Conservation (phyloP, 1,140 invertebrate species). For the Zaprionus camerounensis region DNA sequence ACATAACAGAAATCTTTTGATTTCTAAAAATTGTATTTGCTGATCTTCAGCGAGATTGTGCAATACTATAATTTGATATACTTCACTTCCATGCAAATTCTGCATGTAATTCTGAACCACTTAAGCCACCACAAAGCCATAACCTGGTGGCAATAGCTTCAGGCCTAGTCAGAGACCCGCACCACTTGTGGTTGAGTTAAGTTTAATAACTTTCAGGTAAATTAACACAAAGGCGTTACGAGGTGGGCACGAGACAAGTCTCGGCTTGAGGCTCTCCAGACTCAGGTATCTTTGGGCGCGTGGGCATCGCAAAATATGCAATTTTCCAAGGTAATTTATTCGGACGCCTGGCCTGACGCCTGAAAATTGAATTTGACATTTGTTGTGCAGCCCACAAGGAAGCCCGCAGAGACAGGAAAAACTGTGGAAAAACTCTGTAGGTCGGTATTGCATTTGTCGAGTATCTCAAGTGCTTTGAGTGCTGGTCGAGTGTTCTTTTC, state of each 20-base stretch:
- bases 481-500: background rate
- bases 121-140: conserved; percentile 2
- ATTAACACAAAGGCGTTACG: conserved; percentile 59
- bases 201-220: conserved; percentile 41
- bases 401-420: conserved; percentile 38
- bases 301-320: conserved; percentile 68
- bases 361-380: conserved; percentile 75
- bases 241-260: conserved; percentile 47
- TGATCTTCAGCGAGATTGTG: background rate
- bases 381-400: conserved; percentile 67
- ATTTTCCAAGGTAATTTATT: conserved; percentile 75
- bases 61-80: background rate
- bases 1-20: too few species aligned
- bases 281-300: conserved; percentile 8
- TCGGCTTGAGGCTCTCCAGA: conserved; percentile 5
- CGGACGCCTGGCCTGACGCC: conserved; percentile 48
- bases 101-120: background rate
- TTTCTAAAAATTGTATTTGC: too few species aligned
- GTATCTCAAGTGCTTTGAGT: conserved; percentile 4
- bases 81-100: background rate
- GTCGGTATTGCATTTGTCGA: background rate
- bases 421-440: background rate
- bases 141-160: conserved; percentile 5
- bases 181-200: background rate
- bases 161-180: background rate